phyloP scores from a whole-genome alignment of 2,888 invertebrate species.

The Thymelicus acteon region DNA sequence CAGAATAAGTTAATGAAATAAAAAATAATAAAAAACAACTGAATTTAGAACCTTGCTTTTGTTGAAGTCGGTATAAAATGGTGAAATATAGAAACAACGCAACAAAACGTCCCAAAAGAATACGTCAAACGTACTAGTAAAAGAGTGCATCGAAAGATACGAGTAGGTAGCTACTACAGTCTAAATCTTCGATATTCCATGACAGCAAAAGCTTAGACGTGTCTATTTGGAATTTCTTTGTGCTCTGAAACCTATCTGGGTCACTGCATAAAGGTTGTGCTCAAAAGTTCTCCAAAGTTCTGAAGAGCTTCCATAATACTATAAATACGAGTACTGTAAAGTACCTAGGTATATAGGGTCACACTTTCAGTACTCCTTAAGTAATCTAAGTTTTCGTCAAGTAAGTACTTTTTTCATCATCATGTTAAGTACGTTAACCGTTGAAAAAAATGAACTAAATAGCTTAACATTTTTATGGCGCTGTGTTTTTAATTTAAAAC shows the following conservation, averaged over 20 bases:
- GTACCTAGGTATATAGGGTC: too few species aligned
- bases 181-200: constrained; percentile 11
- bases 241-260: constrained; percentile 19
- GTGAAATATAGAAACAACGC: background rate
- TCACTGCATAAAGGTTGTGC: constrained; percentile 12
- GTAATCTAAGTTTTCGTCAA: too few species aligned
- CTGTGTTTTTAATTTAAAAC: too few species aligned
- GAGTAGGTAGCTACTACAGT: background rate
- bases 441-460: too few species aligned
- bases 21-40: too few species aligned
- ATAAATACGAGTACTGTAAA: background rate
- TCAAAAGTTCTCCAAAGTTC: background rate
- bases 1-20: too few species aligned
- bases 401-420: too few species aligned
- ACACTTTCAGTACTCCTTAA: too few species aligned
- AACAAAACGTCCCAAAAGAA: background rate
- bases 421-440: too few species aligned
- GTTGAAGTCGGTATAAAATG: background rate
- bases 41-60: too few species aligned
- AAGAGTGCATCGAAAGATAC: background rate
- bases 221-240: constrained; percentile 19
- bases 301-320: background rate
- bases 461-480: too few species aligned
- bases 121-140: background rate
- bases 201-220: constrained; percentile 14